These are phyloP conservation scores for Xestia c-nigrum DNA, from an alignment of 2,888 invertebrate species.

Conservation along the genomic window DNA sequence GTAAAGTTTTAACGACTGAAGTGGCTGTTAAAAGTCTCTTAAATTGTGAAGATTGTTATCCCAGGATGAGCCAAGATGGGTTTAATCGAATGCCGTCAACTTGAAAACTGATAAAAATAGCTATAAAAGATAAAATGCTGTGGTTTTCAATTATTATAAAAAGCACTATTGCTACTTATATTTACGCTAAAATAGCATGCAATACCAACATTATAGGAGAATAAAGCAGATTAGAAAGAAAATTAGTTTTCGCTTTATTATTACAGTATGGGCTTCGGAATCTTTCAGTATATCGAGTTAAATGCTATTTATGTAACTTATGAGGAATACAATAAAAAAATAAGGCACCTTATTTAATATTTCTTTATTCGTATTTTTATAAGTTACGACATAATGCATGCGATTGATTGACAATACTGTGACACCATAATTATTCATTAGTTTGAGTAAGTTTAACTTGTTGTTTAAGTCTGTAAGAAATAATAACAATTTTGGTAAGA, in stretches of 20 bases:
- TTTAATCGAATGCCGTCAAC: slow-evolving; percentile 45
- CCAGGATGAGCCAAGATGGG: slow-evolving; percentile 21
- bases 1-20: slow-evolving; percentile 51
- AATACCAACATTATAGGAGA: slow-evolving; percentile 50
- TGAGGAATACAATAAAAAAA: no score
- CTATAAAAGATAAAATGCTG: slow-evolving; percentile 9
- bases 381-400: not conserved
- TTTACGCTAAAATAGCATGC: slow-evolving; percentile 55
- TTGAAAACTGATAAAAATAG: slow-evolving; percentile 33
- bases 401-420: not conserved
- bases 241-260: slow-evolving; percentile 40
- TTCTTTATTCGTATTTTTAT: not conserved
- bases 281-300: not conserved
- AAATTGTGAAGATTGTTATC: slow-evolving; percentile 33
- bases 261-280: slow-evolving; percentile 7
- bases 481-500: not conserved
- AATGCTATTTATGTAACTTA: not conserved
- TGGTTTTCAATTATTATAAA: slow-evolving; percentile 39
- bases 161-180: not conserved
- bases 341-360: not conserved
- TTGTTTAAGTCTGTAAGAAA: not conserved
- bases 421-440: not conserved
- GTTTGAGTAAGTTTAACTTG: not conserved
- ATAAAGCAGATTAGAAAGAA: slow-evolving; percentile 41
- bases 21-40: slow-evolving; percentile 48